Conservation (phyloP, 2,113 vertebrate genomes). For the Corythornis vintsioides region DNA sequence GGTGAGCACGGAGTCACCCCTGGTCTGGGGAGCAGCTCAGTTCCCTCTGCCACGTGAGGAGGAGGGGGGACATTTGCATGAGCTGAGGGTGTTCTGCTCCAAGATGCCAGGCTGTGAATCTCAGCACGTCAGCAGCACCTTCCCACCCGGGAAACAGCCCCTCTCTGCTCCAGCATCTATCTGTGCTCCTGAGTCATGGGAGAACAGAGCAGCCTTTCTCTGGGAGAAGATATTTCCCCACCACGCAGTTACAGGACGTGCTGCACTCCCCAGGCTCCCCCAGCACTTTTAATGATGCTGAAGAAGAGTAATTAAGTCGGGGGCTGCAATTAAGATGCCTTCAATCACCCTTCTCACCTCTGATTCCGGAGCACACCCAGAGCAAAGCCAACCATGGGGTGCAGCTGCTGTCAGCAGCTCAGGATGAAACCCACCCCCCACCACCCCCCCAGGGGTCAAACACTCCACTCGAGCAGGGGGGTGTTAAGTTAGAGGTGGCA, state of each 20-base stretch:
- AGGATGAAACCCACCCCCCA: too few relatives aligned
- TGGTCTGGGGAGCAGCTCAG: not conserved
- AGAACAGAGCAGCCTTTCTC: slow-evolving; percentile 15
- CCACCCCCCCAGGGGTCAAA: accelerated
- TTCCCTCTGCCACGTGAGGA: not conserved
- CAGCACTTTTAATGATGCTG: not conserved
- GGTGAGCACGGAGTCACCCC: not conserved
- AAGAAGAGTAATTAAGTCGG: not conserved
- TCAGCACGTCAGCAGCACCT: not conserved
- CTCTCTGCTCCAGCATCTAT: not conserved
- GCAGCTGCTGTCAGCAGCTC: not conserved
- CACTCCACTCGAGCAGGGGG: not conserved
- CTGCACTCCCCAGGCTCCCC: not conserved
- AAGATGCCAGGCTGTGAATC: not conserved
- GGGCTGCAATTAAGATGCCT: not conserved
- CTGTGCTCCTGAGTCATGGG: slow-evolving; percentile 41
- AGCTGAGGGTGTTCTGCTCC: not conserved
- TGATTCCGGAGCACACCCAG: not conserved
- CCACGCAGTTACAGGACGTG: not conserved
- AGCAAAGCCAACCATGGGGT: not conserved
- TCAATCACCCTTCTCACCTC: not conserved
- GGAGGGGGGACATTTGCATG: slow-evolving; percentile 53
- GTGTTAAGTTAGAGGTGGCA: not conserved
- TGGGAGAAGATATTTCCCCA: not conserved
- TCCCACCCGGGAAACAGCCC: not conserved